Evolutionary conservation across 2,113 vertebrate genomes (phyloP), one percentile per base, ranked within the genome.

Genomic region (Saguinus midas): DNA sequence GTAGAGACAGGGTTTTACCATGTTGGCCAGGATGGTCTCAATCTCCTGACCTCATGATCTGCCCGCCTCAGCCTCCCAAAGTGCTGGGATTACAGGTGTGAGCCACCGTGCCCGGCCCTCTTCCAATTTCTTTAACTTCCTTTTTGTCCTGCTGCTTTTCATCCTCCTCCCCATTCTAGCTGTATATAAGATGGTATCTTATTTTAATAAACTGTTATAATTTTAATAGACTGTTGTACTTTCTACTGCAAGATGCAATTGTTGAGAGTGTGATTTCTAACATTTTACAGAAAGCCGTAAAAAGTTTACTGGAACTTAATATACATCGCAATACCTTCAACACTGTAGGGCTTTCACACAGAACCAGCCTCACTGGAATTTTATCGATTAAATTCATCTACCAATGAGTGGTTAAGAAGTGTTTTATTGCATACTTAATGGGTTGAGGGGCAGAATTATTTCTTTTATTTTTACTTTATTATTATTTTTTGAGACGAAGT

Each of bases 371-470:
- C 55, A 61, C 52, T 29, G 40, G 20, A 82, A 66, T 68, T 32
- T 84, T 79, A 58, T 29, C 79, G n/a, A 50, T 86, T 68, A 92
- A 97, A 88, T 20, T 85, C 17, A 85, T 91, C 76, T 85, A 88
- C 25, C 66, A 90, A 52, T 7, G 52, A 87, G 52, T 7, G 40
- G 80, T 68, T 82, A 91, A 96, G 66, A 95, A 91, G 64, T 35
- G 55, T 92, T 75, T 94, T 91, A 72, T 75, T 55, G 25, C 35
- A 43, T n/a, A 78, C 20, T 66, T 68, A 85, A 61, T 68, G 29
- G 61, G 27, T 6, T 5, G 11, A 5, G 61, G 61, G 61, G 27
- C 27, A 13, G 61, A 64, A 64, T 61, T 72, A 32, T 82, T 43
- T 52, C 17, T 52, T 52, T 52, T 52, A 52, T 52, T 52, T 52